Conservation (phyloP, 1,140 invertebrate genomes). For the Drosophila yakuba region DNA sequence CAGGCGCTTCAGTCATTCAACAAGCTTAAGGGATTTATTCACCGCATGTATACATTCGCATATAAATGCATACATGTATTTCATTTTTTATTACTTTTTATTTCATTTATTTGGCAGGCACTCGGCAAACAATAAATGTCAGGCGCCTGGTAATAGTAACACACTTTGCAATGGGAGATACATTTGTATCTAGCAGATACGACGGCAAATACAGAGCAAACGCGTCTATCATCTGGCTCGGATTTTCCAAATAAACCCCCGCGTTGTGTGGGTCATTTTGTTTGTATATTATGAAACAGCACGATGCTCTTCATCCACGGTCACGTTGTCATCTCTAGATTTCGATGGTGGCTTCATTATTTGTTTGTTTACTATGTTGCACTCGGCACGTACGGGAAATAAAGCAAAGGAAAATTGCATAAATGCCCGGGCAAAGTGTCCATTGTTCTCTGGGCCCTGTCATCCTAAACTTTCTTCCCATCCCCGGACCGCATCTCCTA, state of each 20-base stretch:
- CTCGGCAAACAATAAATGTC: slow-evolving; percentile 65
- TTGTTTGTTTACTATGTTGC: slow-evolving; percentile 48
- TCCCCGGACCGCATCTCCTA: not conserved
- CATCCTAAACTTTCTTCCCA: slow-evolving; percentile 13
- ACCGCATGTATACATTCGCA: slow-evolving; percentile 39
- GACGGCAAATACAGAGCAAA: slow-evolving; percentile 49
- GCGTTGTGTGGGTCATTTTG: slow-evolving; percentile 1
- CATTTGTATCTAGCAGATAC: slow-evolving; percentile 65
- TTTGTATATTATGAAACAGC: slow-evolving; percentile 15
- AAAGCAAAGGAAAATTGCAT: slow-evolving; percentile 43
- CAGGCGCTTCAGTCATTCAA: slow-evolving; percentile 66
- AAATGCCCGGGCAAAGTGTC: slow-evolving; percentile 28
- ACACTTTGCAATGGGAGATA: slow-evolving; percentile 61
- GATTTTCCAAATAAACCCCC: slow-evolving; percentile 11
- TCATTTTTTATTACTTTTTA: slow-evolving; percentile 15
- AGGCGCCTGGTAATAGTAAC: slow-evolving; percentile 66
- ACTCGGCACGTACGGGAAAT: slow-evolving; percentile 69
- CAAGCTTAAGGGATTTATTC: slow-evolving; percentile 75
- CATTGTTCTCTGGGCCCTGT: slow-evolving; percentile 22
- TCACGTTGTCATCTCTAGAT: slow-evolving; percentile 41
- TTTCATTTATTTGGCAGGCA: slow-evolving; percentile 25
- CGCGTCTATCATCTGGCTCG: slow-evolving; percentile 55
- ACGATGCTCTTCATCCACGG: slow-evolving; percentile 12
- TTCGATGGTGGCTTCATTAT: slow-evolving; percentile 29
- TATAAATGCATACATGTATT: slow-evolving; percentile 17